A percentile compares a stretch with the other conserved stretches of the same genome.
phyloP scores from a whole-genome alignment of 2,797 vertebrate genomes.

The Chloroceryle inda region DNA sequence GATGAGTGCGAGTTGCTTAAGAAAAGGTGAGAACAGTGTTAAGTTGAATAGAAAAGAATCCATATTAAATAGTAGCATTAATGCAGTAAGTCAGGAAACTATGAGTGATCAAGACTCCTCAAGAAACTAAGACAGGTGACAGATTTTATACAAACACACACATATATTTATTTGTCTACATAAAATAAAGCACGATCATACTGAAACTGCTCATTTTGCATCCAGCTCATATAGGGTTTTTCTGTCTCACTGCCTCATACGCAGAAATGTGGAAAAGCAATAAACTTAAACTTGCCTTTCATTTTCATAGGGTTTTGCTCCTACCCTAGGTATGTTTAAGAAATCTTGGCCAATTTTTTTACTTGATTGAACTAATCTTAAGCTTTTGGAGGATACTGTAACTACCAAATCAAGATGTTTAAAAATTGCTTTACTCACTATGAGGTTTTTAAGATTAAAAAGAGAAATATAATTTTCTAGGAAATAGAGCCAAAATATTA shows the following conservation, averaged over 20 bases:
- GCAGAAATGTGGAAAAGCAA: background rate
- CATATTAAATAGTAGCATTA: slow-evolving; percentile 50
- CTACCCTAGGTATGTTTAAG: background rate
- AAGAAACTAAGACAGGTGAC: background rate
- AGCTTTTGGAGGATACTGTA: background rate
- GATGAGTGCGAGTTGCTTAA: slow-evolving; percentile 70
- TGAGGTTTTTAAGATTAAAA: background rate
- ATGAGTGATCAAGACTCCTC: background rate
- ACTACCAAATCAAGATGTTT: background rate
- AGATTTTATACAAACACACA: background rate
- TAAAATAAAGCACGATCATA: slow-evolving; percentile 4
- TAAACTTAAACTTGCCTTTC: background rate
- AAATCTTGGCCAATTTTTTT: background rate
- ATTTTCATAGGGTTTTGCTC: background rate
- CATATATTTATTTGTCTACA: background rate
- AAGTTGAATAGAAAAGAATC: slow-evolving; percentile 36
- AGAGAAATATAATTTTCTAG: background rate
- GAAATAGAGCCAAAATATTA: background rate
- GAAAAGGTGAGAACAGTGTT: slow-evolving; percentile 66
- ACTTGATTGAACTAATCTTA: background rate
- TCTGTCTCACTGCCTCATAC: background rate
- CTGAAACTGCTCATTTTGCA: background rate
- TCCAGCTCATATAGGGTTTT: background rate
- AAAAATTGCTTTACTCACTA: background rate
- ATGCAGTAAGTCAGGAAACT: slow-evolving; percentile 13